A percentile compares a stretch with the other conserved stretches of the same genome.
phyloP scores from a whole-genome alignment of 2,113 vertebrate species.

The Pheucticus melanocephalus region DNA sequence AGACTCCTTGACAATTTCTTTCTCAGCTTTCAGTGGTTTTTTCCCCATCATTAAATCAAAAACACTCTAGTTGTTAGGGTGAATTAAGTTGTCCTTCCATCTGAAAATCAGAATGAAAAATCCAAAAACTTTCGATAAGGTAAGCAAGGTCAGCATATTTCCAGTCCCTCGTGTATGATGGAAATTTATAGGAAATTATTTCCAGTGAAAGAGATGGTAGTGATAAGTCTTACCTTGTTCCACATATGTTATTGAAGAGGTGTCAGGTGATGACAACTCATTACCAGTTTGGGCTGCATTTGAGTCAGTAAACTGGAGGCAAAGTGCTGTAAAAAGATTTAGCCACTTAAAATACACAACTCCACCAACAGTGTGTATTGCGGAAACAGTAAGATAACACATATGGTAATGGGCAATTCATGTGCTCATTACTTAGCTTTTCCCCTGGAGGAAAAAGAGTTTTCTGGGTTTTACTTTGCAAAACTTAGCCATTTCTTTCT shows the following conservation, averaged over 20 bases:
- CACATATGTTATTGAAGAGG: not conserved
- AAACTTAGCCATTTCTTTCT: not conserved
- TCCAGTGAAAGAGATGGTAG: not conserved
- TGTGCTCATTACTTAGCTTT: not conserved
- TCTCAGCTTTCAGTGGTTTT: not conserved
- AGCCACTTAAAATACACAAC: not conserved
- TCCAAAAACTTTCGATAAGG: not conserved
- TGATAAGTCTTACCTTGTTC: not conserved
- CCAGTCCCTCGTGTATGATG: not conserved
- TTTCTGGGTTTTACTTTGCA: not conserved
- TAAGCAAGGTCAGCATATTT: not conserved
- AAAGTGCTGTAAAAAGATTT: not conserved
- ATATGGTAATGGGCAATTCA: not conserved
- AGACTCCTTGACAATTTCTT: not conserved
- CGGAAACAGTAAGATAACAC: not conserved
- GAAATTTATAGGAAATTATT: not conserved
- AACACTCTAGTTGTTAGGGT: fast-evolving
- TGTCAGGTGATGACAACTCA: not conserved
- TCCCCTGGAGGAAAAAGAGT: not conserved
- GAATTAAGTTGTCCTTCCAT: not conserved
- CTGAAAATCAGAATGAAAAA: not conserved
- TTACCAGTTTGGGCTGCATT: not conserved
- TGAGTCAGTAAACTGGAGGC: not conserved
- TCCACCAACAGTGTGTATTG: not conserved
- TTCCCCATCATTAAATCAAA: not conserved